Evolutionary conservation across 1,140 invertebrate species (phyloP), one percentile per base, ranked within the genome.

Genomic region (Harlomillsia oculata): DNA sequence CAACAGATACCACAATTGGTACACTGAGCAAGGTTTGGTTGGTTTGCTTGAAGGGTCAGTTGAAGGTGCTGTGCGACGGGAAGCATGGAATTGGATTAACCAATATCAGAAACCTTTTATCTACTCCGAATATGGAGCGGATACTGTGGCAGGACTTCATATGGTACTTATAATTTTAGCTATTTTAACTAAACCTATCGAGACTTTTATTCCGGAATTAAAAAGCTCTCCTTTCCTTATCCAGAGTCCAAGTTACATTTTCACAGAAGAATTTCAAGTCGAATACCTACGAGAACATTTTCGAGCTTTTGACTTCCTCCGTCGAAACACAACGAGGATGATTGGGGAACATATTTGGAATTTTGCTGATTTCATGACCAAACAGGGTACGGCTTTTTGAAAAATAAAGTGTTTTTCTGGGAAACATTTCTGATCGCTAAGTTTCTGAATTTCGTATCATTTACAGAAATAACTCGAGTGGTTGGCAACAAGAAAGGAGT

Each of bases 1-100:
- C 3, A 82, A 82, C 66, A 70, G 74, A 16, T 82, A 82, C 66
- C 79, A 69, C 68, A 74, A 70, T 29, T 82, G 80, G 80, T 82
- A 82, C 66, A 66, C 64, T 5, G 77, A 82, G 66, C 16, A 40
- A 9, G 45, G 45, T 1, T 13, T 48, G 5, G 45, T 48, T 16
- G 45, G 45, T 11, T 9, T 48, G 16, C 8, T 48, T 9, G 45
- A 48, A 23, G 45, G 45, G n/a, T 14, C 20, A 3, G 78, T 80
- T 67, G 37, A 56, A 53, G 21, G 72, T 76, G 23, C 54, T 21
- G 25, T 61, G 2, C 39, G 46, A 16, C 29, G 44, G 26, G 62
- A 64, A 18, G 32, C 39, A 13, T 5, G 52, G 4, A 63, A 69
- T 9, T 82, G 77, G 76, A 63, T 72, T 32, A 67, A 71, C 3